Evolutionary conservation across 2,888 invertebrate genomes (phyloP).

Genomic region (Pseudoips prasinana): DNA sequence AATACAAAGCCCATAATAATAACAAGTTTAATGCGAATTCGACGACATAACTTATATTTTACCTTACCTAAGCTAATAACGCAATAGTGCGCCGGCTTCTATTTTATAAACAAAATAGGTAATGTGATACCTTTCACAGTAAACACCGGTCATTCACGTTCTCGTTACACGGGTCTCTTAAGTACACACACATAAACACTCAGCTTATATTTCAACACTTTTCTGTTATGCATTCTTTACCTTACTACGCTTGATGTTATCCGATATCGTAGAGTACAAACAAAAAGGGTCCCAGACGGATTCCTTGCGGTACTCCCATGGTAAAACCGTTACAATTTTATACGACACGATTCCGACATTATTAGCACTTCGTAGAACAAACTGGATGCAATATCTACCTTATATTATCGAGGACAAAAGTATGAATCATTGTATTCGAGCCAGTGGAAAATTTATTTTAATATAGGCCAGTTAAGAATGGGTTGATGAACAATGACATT

Average conservation of each 20-base stretch:
- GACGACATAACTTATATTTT: constrained; percentile 12
- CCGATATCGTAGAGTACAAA: constrained; percentile 28
- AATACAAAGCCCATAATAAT: constrained; percentile 24
- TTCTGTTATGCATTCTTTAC: constrained; percentile 34
- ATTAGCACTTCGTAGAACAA: constrained; percentile 26
- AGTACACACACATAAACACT: constrained; percentile 38
- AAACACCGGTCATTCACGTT: constrained; percentile 36
- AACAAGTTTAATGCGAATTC: constrained; percentile 10
- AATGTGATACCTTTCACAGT: constrained; percentile 16
- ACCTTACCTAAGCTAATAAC: constrained; percentile 14
- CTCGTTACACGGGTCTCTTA: constrained; percentile 38
- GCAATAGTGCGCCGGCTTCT: constrained; percentile 17
- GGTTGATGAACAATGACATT: constrained; percentile 16
- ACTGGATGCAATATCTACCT: constrained; percentile 18
- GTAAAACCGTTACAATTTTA: constrained; percentile 32
- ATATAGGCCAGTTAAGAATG: constrained; percentile 34
- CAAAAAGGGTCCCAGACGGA: constrained; percentile 51
- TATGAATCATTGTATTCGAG: constrained; percentile 33
- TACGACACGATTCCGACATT: constrained; percentile 17
- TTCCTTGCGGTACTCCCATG: constrained; percentile 54
- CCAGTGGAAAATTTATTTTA: constrained; percentile 26
- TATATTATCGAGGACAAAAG: constrained; percentile 17
- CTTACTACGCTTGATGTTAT: constrained; percentile 27
- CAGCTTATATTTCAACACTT: constrained; percentile 50
- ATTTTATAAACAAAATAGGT: constrained; percentile 26